Evolutionary conservation across 2,888 invertebrate species (phyloP).

Genomic region (Coelinius sp.): DNA sequence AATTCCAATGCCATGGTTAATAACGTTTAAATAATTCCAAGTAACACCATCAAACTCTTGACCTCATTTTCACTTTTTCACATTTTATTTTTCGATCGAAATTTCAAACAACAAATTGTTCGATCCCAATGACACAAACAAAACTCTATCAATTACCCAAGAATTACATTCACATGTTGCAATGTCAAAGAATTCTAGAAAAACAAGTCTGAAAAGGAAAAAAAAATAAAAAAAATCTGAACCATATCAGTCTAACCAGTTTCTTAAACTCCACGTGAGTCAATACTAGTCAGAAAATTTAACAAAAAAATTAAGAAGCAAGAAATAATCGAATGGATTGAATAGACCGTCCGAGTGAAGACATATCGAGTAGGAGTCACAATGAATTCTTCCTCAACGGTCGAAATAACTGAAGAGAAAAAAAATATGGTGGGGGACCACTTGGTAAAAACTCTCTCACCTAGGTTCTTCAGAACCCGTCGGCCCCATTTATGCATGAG

Average conservation of each 20-base stretch:
- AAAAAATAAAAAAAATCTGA: not conserved
- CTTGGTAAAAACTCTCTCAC: not conserved
- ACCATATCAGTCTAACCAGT: not conserved
- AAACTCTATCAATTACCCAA: not conserved
- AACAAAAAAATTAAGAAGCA: not conserved
- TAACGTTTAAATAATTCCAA: too few relatives aligned
- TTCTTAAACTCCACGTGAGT: not conserved
- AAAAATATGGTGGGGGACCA: constrained; percentile 5
- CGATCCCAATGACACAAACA: not conserved
- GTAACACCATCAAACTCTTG: too few relatives aligned
- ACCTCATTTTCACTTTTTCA: constrained; percentile 1
- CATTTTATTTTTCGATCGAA: not conserved
- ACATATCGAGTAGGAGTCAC: not conserved
- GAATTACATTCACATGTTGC: constrained; percentile 2
- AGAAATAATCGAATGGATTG: not conserved
- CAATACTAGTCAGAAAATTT: not conserved
- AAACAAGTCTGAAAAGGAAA: not conserved
- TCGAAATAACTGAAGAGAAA: not conserved
- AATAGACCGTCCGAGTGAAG: not conserved
- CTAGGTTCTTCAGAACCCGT: not conserved
- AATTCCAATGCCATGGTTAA: constrained; percentile 50
- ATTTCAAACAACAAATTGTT: not conserved
- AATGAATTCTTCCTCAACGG: not conserved
- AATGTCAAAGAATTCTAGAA: not conserved
- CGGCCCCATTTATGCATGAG: not conserved